Evolutionary conservation across 2,797 vertebrate genomes (phyloP), one percentile per base, ranked within the genome.

Genomic region (Sebastes variabilis): DNA sequence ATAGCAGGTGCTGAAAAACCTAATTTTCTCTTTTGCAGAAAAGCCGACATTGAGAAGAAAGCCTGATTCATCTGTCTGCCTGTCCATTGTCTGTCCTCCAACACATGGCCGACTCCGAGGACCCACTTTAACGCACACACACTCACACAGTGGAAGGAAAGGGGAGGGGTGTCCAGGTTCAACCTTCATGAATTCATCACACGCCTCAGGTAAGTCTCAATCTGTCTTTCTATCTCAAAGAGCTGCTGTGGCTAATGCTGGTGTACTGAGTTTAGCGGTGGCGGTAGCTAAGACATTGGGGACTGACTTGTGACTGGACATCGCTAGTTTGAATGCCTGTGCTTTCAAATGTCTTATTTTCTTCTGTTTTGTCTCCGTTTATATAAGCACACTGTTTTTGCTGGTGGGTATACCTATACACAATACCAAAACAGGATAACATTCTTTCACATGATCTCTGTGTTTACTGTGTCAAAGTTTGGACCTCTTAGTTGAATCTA

Each of bases 101-200:
- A 80, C 88, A 84, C 88, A 95, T 95, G 94, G 93, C 92, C 36
- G 92, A 95, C 69, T 32, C 85, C 1, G 91, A 95, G 71, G 93
- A 95, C 75, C 94, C 93, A 27, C 94, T 94, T 90, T 95, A 95
- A 90, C 84, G 36, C 66, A 59, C 80, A 49, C 22, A 6, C 18
- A 66, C 24, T 29, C 74, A 64, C 59, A 60, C 79, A 12, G 77
- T 7, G 58, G 65, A 81, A 80, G 71, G 62, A 69, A 32, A 30
- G 73, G 62, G 62, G 77, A 56, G 67, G 67, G 32, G 42, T 42
- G 56, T 62, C 60, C 65, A 29, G 34, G 10, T 60, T 81, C 71
- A 29, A 34, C 78, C 80, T 79, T 87, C 85, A 95, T 96, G 95
- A 96, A 92, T 87, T 95, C 94, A 68, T 87, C 94, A 25, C 93